Conservation (phyloP, 1,140 invertebrate species). For the Brachionus sp. region DNA sequence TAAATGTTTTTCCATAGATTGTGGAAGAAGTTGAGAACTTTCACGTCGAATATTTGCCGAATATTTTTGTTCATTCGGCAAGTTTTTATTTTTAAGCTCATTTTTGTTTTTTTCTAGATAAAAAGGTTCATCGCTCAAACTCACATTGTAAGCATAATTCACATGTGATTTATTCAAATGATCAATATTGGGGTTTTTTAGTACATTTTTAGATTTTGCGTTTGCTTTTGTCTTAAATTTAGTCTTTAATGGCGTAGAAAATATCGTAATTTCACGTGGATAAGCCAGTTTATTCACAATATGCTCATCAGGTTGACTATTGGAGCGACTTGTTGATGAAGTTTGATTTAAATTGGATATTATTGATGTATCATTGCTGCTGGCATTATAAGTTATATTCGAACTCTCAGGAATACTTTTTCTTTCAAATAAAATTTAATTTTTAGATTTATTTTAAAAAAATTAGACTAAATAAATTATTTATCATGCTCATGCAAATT, state of each 20-base stretch:
- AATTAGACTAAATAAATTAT: not conserved
- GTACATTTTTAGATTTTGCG: not conserved
- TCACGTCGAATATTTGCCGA: not conserved
- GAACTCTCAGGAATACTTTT: not conserved
- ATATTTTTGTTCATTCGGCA: not conserved
- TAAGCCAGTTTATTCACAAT: slow-evolving; percentile 11
- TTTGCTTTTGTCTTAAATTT: not conserved
- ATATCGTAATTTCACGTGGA: slow-evolving; percentile 27
- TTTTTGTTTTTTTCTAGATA: not conserved
- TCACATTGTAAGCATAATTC: slow-evolving; percentile 11
- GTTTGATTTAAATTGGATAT: slow-evolving; percentile 2
- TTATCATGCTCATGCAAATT: not conserved
- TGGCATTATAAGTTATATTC: not conserved
- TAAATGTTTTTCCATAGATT: slow-evolving; percentile 24
- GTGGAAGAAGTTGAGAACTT: slow-evolving; percentile 12
- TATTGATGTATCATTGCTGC: slow-evolving; percentile 24
- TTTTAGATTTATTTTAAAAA: not conserved
- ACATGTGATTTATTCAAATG: slow-evolving; percentile 19
- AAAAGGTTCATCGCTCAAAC: not conserved
- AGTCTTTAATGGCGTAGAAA: slow-evolving; percentile 16
- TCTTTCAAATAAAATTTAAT: not conserved
- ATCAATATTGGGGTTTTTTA: not conserved
- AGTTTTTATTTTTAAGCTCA: not conserved
- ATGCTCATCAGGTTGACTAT: slow-evolving; percentile 18
- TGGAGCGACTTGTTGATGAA: not conserved